Base-by-base conservation (phyloP, 2,888 invertebrate genomes). In the Drosophila austrosaltans region DNA sequence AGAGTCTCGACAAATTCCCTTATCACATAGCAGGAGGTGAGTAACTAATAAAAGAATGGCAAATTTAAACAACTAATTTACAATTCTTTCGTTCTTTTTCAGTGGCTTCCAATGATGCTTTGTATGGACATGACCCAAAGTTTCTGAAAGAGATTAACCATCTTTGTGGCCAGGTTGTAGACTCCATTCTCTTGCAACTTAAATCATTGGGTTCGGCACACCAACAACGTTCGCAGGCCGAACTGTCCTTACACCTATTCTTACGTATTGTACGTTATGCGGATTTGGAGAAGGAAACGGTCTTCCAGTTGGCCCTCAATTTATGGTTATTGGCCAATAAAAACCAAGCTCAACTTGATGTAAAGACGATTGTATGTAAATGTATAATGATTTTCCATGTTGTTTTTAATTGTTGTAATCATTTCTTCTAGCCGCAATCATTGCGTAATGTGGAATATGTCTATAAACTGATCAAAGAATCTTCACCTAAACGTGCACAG, bases 91-190 rank as follows among this genome's bases (percentile, higher is more conserved):
- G 8, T 36, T 36, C 0, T 10, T 42, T 16, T 32, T 42, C 0
- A 95, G 97, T 98, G 72, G 96, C 98, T 89, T 98, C 98, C 2
- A 99, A 99, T 91, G 98, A 99, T 92, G 94, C 96, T 67, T 93
- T 99, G 48, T 99, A 98, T 90, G 98, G 98, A 6, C 95, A 96
- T 10, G 98, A 98, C 93, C 94, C 95, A 12, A 97, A 97, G 92
- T 98, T 97, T 91, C 93, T 98, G 60, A 93, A 93, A 2, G 97
- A 97, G 92, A 93, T 98, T 1, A 95, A 97, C 86, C 95, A 94
- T 89, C 95, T 97, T 90, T 95, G 96, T 75, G 94, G 95, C 0
- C 95, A 96, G 76, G 93, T 98, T 63, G 93, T 98, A 42, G 96
- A 96, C 79, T 96, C 97, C 92, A 93, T 98, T 71, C 91, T 97